A percentile compares a stretch with the other conserved stretches of the same genome.
Evolutionary conservation across 2,888 invertebrate species (phyloP).

Genomic region (Nemapogon koenigi): DNA sequence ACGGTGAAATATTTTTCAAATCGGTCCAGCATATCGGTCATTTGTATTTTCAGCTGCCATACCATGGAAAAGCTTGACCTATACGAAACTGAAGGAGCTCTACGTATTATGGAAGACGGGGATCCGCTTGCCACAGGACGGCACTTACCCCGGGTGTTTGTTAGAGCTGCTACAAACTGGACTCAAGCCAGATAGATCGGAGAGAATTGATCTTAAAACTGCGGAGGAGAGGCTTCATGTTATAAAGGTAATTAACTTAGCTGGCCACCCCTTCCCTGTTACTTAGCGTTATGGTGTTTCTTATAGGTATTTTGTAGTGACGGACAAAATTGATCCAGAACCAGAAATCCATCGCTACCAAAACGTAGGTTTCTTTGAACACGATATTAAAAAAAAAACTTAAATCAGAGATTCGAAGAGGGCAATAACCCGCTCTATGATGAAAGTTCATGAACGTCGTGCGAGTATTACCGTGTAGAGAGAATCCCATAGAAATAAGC

Average conservation of each 20-base stretch:
- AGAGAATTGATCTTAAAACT: constrained; percentile 30
- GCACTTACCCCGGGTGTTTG: constrained; percentile 45
- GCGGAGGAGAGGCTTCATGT: constrained; percentile 32
- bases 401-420: too few species aligned
- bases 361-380: too few species aligned
- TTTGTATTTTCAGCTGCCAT: constrained; percentile 28
- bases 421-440: too few species aligned
- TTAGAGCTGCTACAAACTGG: constrained; percentile 37
- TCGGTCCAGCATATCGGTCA: too few species aligned
- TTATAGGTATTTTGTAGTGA: constrained; percentile 6
- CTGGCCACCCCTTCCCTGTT: neutral
- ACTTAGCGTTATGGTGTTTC: neutral
- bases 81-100: constrained; percentile 38
- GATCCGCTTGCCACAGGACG: constrained; percentile 35
- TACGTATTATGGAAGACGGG: constrained; percentile 41
- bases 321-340: too few species aligned
- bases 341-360: too few species aligned
- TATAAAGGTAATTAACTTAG: constrained; percentile 32
- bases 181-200: constrained; percentile 27
- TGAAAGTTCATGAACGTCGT: too few species aligned
- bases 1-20: too few species aligned
- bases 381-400: too few species aligned
- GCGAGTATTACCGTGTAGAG: too few species aligned
- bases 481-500: too few species aligned
- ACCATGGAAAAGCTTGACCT: constrained; percentile 42